Conservation (phyloP, 2,797 vertebrate genomes). For the Pipistrellus kuhlii region DNA sequence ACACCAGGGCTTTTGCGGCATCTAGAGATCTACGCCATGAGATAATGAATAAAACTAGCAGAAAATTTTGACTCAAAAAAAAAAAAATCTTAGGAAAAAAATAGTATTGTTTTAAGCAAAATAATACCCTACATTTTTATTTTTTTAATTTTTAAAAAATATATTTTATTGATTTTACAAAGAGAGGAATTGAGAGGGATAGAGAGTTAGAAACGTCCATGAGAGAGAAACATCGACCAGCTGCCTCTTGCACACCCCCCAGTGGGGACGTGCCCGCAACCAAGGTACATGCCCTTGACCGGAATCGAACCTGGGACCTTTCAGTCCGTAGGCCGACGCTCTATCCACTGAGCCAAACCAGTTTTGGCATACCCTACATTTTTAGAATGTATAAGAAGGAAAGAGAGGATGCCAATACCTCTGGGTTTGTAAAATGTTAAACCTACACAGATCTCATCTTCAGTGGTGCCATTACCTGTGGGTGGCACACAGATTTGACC, state of each 20-base stretch:
- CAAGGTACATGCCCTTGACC: no score
- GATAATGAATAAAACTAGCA: not conserved
- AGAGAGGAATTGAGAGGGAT: no score
- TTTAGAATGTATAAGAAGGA: not conserved
- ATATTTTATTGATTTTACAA: no score
- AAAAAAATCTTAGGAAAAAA: slow-evolving; percentile 28
- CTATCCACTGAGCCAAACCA: no score
- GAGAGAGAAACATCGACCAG: no score
- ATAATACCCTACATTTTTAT: not conserved
- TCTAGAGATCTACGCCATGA: not conserved
- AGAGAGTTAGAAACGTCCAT: no score
- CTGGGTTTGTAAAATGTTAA: not conserved
- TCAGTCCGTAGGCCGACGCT: no score
- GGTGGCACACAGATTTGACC: not conserved
- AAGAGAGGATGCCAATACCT: not conserved
- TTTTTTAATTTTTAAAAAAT: no score
- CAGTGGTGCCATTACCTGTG: not conserved
- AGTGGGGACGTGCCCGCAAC: no score
- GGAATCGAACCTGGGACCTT: no score
- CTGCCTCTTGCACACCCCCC: no score
- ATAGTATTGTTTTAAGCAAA: not conserved
- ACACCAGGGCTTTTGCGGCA: not conserved
- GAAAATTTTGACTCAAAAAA: not conserved
- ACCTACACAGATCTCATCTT: not conserved
- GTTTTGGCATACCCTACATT: not conserved